A percentile compares a stretch with the other conserved stretches of the same genome.
Evolutionary conservation across 2,797 vertebrate species (phyloP).

Genomic region (Echeneis naucrates): DNA sequence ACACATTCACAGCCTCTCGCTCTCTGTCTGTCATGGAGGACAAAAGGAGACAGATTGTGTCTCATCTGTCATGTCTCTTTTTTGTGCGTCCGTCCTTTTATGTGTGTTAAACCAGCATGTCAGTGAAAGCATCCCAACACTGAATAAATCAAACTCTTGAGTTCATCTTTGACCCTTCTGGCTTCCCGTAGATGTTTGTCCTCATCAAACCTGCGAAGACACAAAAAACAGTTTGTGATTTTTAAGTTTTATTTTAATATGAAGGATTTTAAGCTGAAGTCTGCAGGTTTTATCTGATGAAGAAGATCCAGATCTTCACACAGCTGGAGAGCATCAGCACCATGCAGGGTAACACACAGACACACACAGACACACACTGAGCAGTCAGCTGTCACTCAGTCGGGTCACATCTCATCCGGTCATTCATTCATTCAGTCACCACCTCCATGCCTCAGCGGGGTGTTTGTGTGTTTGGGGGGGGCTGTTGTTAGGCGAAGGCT

Average conservation of each 20-base stretch:
- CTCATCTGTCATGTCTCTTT: slow-evolving; percentile 57
- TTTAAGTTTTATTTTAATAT: too few species aligned
- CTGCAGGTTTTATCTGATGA: slow-evolving; percentile 5
- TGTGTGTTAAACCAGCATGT: too few species aligned
- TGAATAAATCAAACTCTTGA: too few species aligned
- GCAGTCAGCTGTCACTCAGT: slow-evolving; percentile 46
- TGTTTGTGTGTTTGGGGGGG: slow-evolving; percentile 10
- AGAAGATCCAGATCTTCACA: slow-evolving; percentile 1
- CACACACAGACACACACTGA: slow-evolving; percentile 28
- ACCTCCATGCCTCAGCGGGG: slow-evolving; percentile 21
- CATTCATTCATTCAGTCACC: slow-evolving; percentile 56
- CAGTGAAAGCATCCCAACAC: too few species aligned
- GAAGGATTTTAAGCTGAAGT: neutral
- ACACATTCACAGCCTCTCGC: neutral
- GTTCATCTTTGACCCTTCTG: too few species aligned
- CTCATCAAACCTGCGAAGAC: too few species aligned
- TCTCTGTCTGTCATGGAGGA: slow-evolving; percentile 43
- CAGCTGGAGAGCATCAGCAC: slow-evolving; percentile 58
- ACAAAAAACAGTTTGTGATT: too few species aligned
- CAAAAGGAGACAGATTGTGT: slow-evolving; percentile 70
- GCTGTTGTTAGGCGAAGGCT: neutral
- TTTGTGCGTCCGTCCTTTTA: neutral
- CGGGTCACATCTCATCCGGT: slow-evolving; percentile 45
- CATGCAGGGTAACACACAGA: slow-evolving; percentile 54
- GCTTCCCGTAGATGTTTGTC: too few species aligned